Conservation (phyloP, 2,888 invertebrate genomes). For the Gortyna flavago region DNA sequence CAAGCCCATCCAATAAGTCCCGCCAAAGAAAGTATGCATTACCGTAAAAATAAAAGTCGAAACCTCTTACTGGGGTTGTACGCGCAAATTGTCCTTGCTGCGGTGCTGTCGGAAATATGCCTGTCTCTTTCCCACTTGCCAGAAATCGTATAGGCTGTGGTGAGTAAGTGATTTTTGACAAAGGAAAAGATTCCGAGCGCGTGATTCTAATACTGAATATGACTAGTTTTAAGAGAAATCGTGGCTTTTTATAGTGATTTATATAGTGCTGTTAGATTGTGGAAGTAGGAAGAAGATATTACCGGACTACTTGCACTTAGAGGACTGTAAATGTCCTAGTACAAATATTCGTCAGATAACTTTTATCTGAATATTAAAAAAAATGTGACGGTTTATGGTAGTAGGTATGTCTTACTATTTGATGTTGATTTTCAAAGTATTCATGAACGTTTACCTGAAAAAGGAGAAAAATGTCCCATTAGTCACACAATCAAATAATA, state of each 20-base stretch:
- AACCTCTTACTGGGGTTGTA: slow-evolving; percentile 81
- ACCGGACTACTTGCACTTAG: not conserved
- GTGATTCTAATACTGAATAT: slow-evolving; percentile 77
- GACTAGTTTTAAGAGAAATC: slow-evolving; percentile 68
- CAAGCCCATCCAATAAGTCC: slow-evolving; percentile 74
- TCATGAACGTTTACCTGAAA: slow-evolving; percentile 48
- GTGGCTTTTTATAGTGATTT: slow-evolving; percentile 66
- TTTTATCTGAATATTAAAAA: not conserved
- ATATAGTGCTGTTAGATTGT: slow-evolving; percentile 43
- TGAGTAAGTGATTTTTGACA: slow-evolving; percentile 75
- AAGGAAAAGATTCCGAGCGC: slow-evolving; percentile 76
- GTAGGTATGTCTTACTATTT: slow-evolving; percentile 8
- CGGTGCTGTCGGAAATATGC: slow-evolving; percentile 54
- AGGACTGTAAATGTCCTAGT: not conserved
- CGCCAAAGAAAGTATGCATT: slow-evolving; percentile 77
- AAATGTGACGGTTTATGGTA: not conserved
- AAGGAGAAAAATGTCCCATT: not conserved
- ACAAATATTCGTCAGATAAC: not conserved
- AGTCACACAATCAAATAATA: not conserved
- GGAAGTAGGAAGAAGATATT: slow-evolving; percentile 28
- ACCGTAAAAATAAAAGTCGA: slow-evolving; percentile 84
- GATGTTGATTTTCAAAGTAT: not conserved
- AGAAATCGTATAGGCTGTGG: slow-evolving; percentile 46
- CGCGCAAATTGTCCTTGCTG: slow-evolving; percentile 72
- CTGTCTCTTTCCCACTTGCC: slow-evolving; percentile 63